Base-by-base conservation (phyloP, 2,888 invertebrate species). In the Alitta virens region DNA sequence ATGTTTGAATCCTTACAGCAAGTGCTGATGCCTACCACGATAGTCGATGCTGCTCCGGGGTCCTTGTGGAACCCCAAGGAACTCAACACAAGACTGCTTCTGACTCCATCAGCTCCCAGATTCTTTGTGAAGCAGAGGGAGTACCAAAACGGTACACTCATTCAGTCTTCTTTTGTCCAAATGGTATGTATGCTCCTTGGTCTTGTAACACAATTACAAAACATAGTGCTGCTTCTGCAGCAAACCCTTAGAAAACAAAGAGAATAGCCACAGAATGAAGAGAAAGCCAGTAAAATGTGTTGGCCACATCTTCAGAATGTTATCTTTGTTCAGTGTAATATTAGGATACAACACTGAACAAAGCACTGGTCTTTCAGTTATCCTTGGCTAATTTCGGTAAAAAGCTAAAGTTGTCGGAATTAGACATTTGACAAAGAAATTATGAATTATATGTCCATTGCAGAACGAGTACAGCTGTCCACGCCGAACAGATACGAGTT, bases 81-180 rank as follows among this genome's bases (percentile, higher is more conserved):
- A 25, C 26, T 18, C 12, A 56, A 26, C 12, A 46, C 16, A 43
- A 52, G 1, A 18, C 57, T 1, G 66, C 56, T 5, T 52, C 52
- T 2, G 68, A 68, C 40, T 38, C 14, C 18, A 54, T 68, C 12
- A 43, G 56, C 12, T 18, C 24, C 7, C n/a, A 27, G 5, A 54
- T 68, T 5, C 25, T 55, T 9, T 49, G 55, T 5, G 62, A 89
- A 86, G 87, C 91, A 7, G 91, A 91, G 81, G 92, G 92, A 58
- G 88, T 90, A 73, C 87, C 89, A 0, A 87, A 90, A 70, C 89
- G 87, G 72, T 85, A 87, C 65, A 91, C 91, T 72, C 87, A 88
- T 76, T 90, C 91, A 0, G 78, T 90, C 5, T 86, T 92, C 66
- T 78, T 92, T 18, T 91, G 92, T 74, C 83, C 91, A 14, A 83